Percentiles rank a stretch among this genome's conserved stretches.
Evolutionary conservation across 2,888 invertebrate species (phyloP).

Genomic region (Nomada goodeniana): DNA sequence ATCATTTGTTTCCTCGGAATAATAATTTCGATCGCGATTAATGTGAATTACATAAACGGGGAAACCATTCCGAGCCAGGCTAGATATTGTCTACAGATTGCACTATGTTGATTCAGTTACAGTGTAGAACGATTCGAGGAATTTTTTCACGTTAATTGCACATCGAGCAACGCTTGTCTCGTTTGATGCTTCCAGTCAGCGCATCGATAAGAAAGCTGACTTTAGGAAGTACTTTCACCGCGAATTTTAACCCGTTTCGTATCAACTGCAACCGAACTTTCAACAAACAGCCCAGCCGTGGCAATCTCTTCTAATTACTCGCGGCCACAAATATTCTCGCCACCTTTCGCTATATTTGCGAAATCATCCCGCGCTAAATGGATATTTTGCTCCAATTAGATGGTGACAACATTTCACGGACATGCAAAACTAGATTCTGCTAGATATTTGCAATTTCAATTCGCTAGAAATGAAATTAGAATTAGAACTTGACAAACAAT

Average conservation of each 20-base stretch:
- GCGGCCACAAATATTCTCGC: slow-evolving; percentile 24
- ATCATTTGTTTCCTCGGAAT: background rate
- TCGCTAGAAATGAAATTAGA: too few relatives aligned
- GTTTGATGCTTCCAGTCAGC: slow-evolving; percentile 18
- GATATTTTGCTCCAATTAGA: slow-evolving; percentile 12
- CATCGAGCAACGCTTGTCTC: slow-evolving; percentile 1
- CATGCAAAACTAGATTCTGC: background rate
- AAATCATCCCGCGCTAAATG: background rate
- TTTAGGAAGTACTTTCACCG: slow-evolving; percentile 67
- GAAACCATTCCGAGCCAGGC: slow-evolving; percentile 18
- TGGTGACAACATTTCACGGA: background rate
- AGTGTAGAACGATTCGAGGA: too few relatives aligned
- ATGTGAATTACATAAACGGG: slow-evolving; percentile 39
- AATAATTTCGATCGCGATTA: too few relatives aligned
- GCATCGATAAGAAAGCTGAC: slow-evolving; percentile 53
- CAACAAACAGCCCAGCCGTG: slow-evolving; percentile 25
- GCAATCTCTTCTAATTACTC: slow-evolving; percentile 14
- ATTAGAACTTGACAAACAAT: too few relatives aligned
- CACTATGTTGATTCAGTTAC: too few relatives aligned
- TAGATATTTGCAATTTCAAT: too few relatives aligned
- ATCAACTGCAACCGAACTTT: slow-evolving; percentile 60
- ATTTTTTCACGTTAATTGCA: slow-evolving; percentile 29
- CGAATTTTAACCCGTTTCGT: slow-evolving; percentile 56
- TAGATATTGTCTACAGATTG: too few relatives aligned
- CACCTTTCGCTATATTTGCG: slow-evolving; percentile 1